Base-by-base conservation (phyloP, 2,113 vertebrate genomes). In the Xyrauchen texanus region DNA sequence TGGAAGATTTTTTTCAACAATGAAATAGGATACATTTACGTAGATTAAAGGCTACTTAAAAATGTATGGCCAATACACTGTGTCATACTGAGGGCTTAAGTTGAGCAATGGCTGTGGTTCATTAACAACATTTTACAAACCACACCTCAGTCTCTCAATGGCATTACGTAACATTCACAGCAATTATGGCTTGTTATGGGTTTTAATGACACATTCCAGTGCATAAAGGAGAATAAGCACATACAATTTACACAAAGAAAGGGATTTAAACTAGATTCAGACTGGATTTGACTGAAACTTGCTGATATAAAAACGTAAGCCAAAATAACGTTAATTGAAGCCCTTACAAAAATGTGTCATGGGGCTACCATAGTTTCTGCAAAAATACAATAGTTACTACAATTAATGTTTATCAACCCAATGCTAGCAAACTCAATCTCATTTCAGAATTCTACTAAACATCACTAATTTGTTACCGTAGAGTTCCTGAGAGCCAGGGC, bases 401-500 rank as follows among this genome's bases (percentile, higher is more conserved):
- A 34, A 3, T 34, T 34, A 34, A 1, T 34, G 21, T 34, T 34
- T 3, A 34, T 34, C 21, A 34, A 34, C 21, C 21, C 21, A 34
- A 34, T 34, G 21, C 3, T 3, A 34, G 21, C 21, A 34, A 34
- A 34, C 21, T 34, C 21, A 34, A 34, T 1, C 21, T 34, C 21
- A 34, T 34, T 34, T 34, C 21, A 34, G 21, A 34, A 34, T 1
- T 34, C 21, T 34, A 34, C 21, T 34, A 34, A 34, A 34, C 21
- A 34, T 34, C 21, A 34, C 21, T 34, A 34, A 34, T 34, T 34
- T 34, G 85, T 91, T 91, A 95, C 95, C 93, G 0, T 93, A 94
- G 67, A 95, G 90, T 0, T 93, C 93, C 11, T 7, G 60, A 0
- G 86, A 8, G 1, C 93, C 95, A 0, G 88, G 88, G 16, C 93